Base-by-base conservation (phyloP, 2,113 vertebrate species). In the Scytalopus superciliaris region DNA sequence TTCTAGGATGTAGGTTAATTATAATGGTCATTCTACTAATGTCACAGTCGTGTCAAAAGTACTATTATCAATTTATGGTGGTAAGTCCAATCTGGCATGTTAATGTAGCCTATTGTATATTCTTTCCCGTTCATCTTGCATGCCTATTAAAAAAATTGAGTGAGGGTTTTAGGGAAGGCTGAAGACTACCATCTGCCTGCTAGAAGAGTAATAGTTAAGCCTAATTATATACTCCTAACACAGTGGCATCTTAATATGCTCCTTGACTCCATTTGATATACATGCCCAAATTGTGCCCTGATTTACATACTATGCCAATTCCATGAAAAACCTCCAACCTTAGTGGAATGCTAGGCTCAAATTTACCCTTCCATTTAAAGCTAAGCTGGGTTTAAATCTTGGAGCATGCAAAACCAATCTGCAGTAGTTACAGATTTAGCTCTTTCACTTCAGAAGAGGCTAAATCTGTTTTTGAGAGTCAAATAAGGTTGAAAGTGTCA, bases 11-110 rank as follows among this genome's bases (percentile, higher is more conserved):
- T 78, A 92, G 86, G 93, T 96, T 96, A 97, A 94, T 97, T 95
- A 93, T 94, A 94, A 89, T 93, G 94, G 95, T 87, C 94, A 92
- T 97, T 95, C 83, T 92, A 60, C 88, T 96, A 87, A 96, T 92
- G 86, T 95, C 92, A 94, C 80, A 78, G 85, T 47, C 11, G 4
- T 93, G 93, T 96, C 92, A 95, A 89, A 96, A 94, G 90, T 84
- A 77, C 64, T 82, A 68, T 67, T 88, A 90, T 66, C 90, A 92
- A 84, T 95, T 95, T 92, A 79, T 92, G 80, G 73, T 60, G 45
- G 53, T 92, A 44, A 86, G 3, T 84, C 90, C 90, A 93, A 96
- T 96, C 86, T 94, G 86, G 92, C 95, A 92, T 84, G 90, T 82
- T 96, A 96, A 95, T 89, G 77, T 69, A 87, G 89, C n/a, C 77